Percentiles rank a stretch among this genome's conserved stretches.
Evolutionary conservation across 1,140 invertebrate species (phyloP).

Genomic region (Drosophila nikananu): DNA sequence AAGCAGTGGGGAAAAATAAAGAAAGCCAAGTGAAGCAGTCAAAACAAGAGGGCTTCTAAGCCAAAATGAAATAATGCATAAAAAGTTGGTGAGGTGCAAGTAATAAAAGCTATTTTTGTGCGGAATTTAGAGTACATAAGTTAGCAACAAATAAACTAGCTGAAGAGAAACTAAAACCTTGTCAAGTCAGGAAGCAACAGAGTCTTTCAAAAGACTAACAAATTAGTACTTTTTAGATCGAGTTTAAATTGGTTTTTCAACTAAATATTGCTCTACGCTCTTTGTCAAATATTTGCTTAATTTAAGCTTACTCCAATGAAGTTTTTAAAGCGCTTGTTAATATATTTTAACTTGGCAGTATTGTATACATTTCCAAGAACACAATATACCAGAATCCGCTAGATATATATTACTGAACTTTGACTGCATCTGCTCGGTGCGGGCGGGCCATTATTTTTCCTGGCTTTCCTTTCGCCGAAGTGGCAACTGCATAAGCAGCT

Average conservation of each 20-base stretch:
- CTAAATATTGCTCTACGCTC: too few species aligned
- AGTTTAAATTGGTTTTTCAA: too few species aligned
- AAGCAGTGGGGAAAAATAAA: background rate
- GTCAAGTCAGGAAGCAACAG: too few species aligned
- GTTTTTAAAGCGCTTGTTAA: too few species aligned
- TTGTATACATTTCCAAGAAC: background rate
- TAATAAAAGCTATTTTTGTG: background rate
- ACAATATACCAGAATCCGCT: background rate
- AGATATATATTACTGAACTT: slow-evolving; percentile 10
- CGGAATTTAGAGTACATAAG: too few species aligned
- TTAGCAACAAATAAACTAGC: too few species aligned
- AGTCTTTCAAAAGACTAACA: too few species aligned
- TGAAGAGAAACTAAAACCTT: too few species aligned
- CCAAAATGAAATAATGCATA: background rate
- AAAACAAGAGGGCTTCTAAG: slow-evolving; percentile 45
- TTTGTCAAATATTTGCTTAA: too few species aligned
- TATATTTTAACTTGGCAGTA: too few species aligned
- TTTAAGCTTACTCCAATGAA: too few species aligned
- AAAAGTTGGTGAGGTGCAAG: background rate
- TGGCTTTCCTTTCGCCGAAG: slow-evolving; percentile 21
- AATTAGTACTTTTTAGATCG: too few species aligned
- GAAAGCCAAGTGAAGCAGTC: slow-evolving; percentile 20
- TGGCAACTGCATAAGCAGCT: slow-evolving; percentile 44
- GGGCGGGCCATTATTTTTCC: background rate
- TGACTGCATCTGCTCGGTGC: slow-evolving; percentile 18